phyloP scores from a whole-genome alignment of 2,888 invertebrate species.

The Chymomyza procnemis region DNA sequence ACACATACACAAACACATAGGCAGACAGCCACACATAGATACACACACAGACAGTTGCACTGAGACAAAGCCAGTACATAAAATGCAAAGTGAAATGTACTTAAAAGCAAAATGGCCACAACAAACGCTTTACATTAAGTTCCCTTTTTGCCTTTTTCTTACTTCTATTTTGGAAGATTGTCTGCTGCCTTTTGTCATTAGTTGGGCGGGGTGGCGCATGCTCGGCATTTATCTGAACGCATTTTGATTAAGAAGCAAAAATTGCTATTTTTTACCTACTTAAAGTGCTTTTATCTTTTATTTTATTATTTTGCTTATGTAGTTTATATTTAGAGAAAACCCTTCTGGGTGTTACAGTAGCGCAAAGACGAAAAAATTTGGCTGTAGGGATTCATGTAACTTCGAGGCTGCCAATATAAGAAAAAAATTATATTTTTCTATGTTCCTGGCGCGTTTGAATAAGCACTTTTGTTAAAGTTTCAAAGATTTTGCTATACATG shows the following conservation, averaged over 20 bases:
- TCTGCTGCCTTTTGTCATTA: constrained; percentile 1
- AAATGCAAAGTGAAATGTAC: constrained; percentile 46
- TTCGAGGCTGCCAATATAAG: too few species aligned
- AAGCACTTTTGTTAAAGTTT: too few species aligned
- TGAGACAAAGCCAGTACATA: background rate
- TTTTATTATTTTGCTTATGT: background rate
- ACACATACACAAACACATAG: constrained; percentile 5
- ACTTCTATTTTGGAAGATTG: background rate
- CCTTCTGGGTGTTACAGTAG: background rate
- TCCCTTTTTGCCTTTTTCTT: background rate
- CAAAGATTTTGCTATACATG: too few species aligned
- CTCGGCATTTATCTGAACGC: constrained; percentile 28
- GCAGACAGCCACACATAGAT: too few species aligned
- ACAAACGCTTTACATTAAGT: background rate
- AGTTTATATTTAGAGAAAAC: background rate
- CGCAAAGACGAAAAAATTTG: background rate
- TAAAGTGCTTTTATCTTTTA: constrained; percentile 1
- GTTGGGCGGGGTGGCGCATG: background rate
- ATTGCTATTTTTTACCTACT: constrained; percentile 25
- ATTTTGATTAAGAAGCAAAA: constrained; percentile 29
- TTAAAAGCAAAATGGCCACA: constrained; percentile 27
- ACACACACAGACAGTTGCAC: constrained; percentile 3
- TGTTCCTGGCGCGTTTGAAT: too few species aligned
- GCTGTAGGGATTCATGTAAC: background rate
- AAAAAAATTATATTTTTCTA: too few species aligned